phyloP scores from a whole-genome alignment of 2,888 invertebrate species.

The Sesia bembeciformis region DNA sequence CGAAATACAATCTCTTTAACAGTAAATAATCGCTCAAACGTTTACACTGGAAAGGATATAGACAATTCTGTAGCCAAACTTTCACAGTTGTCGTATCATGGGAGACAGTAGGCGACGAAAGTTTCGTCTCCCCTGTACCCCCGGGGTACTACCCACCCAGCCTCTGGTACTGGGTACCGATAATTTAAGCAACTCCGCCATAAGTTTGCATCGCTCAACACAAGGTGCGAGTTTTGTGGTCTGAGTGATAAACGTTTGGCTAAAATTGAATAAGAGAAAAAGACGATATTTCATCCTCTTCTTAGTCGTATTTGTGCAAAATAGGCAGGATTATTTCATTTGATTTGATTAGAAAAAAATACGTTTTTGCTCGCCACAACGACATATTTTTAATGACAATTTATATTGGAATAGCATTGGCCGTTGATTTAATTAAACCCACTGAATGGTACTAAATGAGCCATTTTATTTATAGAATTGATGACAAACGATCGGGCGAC shows the following conservation, averaged over 20 bases:
- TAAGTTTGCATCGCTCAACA: conserved; percentile 45
- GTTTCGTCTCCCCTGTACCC: conserved; percentile 9
- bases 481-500: no score
- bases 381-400: no score
- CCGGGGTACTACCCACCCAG: neutral
- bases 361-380: no score
- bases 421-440: neutral
- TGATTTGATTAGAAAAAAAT: no score
- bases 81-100: conserved; percentile 14
- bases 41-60: neutral
- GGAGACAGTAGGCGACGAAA: conserved; percentile 18
- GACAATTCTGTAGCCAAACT: neutral
- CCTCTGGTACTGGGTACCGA: conserved; percentile 30
- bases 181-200: conserved; percentile 47
- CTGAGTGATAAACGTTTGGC: conserved; percentile 6
- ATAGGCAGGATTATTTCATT: no score
- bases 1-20: no score
- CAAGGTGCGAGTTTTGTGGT: conserved; percentile 30
- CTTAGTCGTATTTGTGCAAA: neutral
- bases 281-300: neutral
- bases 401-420: neutral
- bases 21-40: neutral
- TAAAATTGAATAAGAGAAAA: neutral
- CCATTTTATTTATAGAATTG: no score
- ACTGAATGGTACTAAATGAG: no score